These are phyloP conservation scores for Theropithecus gelada DNA, from an alignment of 2,113 vertebrate genomes.

Conservation along the genomic window DNA sequence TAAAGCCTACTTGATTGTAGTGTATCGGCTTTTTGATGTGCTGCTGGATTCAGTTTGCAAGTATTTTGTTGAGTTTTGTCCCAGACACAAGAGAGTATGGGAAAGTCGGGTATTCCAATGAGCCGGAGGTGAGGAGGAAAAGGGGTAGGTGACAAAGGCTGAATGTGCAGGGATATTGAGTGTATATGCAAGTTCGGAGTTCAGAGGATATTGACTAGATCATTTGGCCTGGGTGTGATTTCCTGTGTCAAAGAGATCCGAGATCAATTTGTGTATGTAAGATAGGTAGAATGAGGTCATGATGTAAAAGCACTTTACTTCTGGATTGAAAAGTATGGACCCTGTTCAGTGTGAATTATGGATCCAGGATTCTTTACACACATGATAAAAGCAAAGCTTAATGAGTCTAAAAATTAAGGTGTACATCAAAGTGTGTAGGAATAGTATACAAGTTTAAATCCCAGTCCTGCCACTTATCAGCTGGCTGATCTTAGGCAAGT, in stretches of 20 bases:
- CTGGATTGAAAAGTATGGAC: neutral
- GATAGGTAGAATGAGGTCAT: neutral
- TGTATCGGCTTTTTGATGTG: neutral
- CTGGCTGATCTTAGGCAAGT: neutral
- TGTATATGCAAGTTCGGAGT: neutral
- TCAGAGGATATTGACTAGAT: neutral
- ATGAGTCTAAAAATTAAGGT: neutral
- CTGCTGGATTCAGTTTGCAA: too few species aligned
- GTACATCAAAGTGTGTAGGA: neutral
- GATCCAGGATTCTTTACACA: neutral
- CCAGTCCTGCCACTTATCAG: neutral
- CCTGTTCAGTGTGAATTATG: neutral
- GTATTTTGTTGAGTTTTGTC: neutral
- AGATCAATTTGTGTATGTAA: neutral
- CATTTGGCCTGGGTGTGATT: neutral
- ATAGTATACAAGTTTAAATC: neutral
- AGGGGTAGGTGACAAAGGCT: neutral
- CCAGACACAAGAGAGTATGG: neutral
- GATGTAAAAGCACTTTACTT: neutral
- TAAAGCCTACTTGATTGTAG: too few species aligned
- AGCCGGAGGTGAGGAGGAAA: neutral
- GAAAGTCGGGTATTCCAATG: neutral
- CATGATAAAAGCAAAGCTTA: neutral
- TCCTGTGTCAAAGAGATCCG: neutral
- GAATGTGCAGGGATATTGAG: neutral